Evolutionary conservation across 2,113 vertebrate species (phyloP), one percentile per base, ranked within the genome.

Genomic region (Boleophthalmus pectinirostris): DNA sequence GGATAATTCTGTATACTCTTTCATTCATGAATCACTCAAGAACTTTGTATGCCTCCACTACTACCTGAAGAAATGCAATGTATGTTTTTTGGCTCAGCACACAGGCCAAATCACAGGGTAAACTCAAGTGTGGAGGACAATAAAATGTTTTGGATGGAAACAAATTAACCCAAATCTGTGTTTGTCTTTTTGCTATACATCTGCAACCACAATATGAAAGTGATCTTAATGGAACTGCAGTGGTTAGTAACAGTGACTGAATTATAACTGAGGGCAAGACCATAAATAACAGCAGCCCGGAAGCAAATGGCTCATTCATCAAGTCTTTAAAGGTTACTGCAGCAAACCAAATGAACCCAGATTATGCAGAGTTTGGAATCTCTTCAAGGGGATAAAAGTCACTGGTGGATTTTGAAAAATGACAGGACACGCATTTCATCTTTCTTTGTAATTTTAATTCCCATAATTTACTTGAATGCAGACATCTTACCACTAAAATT

Each of bases 371-470:
- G 57, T 25, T 24, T 35, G 58, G 25, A 63, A 8, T 35, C 15
- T 63, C 20, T 63, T 61, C 25, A 63, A 14, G 20, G 3, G 3
- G 24, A 47, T 9, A 11, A 21, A 64, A 64, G 15, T 49, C 47
- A 18, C 18, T 18, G 14, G 7, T 51, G 49, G 16, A 51, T 13
- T 7, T 25, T 3, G 2, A 66, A 25, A 70, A 23, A 82, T 80
- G 45, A 24, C 78, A 87, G 47, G 85, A 2, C 67, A 69, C 79
- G 58, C 67, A n/a, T 72, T 66, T 43, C 7, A 43, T 43, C 84
- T 89, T 89, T 88, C 93, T 93, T 93, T 93, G 91, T 93, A 92
- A 92, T 94, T 94, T 94, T 94, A 93, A 94, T 94, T 94, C 92
- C 92, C 93, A 93, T 93, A 93, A 94, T 94, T 94, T 92, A 88